Evolutionary conservation across 2,797 vertebrate species (phyloP).

Genomic region (Prionace glauca): DNA sequence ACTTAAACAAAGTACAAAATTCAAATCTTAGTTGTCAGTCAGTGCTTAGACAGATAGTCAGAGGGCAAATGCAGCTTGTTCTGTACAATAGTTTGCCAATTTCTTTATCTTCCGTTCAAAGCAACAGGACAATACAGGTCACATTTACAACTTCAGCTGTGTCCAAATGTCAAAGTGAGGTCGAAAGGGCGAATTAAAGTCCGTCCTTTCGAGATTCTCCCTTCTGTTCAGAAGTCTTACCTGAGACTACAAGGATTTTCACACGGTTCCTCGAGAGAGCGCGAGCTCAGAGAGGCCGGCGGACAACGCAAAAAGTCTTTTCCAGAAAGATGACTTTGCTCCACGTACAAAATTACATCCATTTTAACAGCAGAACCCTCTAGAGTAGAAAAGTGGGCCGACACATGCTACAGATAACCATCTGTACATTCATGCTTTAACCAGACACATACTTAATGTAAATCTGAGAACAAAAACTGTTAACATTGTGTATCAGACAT

Average conservation of each 20-base stretch:
- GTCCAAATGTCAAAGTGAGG: not conserved
- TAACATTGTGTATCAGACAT: not conserved
- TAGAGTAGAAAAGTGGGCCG: slow-evolving; percentile 18
- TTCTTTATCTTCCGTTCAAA: slow-evolving; percentile 5
- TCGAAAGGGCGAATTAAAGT: slow-evolving; percentile 8
- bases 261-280: not conserved
- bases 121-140: not conserved
- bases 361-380: slow-evolving; percentile 10
- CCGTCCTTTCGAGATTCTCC: not conserved
- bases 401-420: not conserved
- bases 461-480: not conserved
- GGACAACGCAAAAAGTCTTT: not conserved
- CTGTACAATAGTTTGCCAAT: slow-evolving; percentile 29
- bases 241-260: slow-evolving; percentile 35
- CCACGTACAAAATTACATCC: slow-evolving; percentile 8
- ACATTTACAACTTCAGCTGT: not conserved
- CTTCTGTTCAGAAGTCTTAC: slow-evolving; percentile 23
- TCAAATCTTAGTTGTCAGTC: slow-evolving; percentile 70
- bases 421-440: slow-evolving; percentile 19
- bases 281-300: not conserved
- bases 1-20: slow-evolving; percentile 22
- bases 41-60: slow-evolving; percentile 60
- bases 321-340: slow-evolving; percentile 16
- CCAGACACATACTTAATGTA: not conserved
- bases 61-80: slow-evolving; percentile 10